Percentiles rank a stretch among this genome's conserved stretches.
Conservation (phyloP, 2,888 invertebrate species). For the Orchesella flavescens region DNA sequence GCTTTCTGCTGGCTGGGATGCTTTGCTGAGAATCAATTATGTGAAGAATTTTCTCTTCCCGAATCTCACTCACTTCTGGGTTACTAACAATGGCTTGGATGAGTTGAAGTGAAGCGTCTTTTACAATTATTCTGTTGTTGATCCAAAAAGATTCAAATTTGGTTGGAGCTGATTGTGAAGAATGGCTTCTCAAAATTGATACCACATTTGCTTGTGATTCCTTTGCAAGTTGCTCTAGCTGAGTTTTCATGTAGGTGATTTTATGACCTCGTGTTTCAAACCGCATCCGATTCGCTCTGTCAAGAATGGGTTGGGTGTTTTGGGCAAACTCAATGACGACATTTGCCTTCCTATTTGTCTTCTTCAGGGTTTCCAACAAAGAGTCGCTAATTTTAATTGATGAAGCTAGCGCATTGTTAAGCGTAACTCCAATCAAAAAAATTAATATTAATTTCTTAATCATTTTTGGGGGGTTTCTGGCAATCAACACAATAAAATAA, state of each 20-base stretch:
- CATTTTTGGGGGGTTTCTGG: too few species aligned
- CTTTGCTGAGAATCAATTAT: not conserved
- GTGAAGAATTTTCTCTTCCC: slow-evolving; percentile 7
- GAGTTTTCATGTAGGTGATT: slow-evolving; percentile 30
- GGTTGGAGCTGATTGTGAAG: not conserved
- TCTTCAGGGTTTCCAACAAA: too few species aligned
- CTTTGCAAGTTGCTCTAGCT: slow-evolving; percentile 14
- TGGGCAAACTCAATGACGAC: too few species aligned
- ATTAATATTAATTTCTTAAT: too few species aligned
- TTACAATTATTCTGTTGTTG: slow-evolving; percentile 44
- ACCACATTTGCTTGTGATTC: slow-evolving; percentile 17
- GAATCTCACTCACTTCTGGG: slow-evolving; percentile 27
- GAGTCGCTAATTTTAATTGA: too few species aligned
- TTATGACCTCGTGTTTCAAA: slow-evolving; percentile 6
- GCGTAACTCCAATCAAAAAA: too few species aligned
- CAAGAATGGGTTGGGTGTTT: too few species aligned
- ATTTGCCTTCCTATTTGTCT: too few species aligned
- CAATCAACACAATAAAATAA: too few species aligned
- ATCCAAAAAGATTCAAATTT: slow-evolving; percentile 44
- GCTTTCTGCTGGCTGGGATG: not conserved
- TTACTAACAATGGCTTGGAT: not conserved
- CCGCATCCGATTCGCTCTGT: too few species aligned
- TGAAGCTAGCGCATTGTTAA: too few species aligned
- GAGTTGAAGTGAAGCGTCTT: not conserved
- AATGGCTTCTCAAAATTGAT: not conserved